Conservation (phyloP, 2,888 invertebrate genomes). For the Nowickia ferox region DNA sequence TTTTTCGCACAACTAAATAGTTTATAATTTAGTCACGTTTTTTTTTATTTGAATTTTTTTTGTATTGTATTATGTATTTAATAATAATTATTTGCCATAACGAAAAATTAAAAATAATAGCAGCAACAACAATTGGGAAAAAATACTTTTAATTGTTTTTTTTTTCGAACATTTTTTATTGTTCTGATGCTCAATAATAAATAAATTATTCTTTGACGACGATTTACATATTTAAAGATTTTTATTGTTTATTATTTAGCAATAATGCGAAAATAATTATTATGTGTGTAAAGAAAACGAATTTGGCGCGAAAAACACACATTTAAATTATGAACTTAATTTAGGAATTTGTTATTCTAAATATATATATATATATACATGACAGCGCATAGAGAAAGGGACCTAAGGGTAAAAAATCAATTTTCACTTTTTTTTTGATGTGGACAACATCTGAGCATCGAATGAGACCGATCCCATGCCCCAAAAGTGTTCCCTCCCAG, state of each 20-base stretch:
- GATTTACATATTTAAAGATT: conserved; percentile 28
- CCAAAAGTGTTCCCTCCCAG: too few species aligned
- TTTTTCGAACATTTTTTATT: conserved; percentile 25
- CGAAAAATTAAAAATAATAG: conserved; percentile 15
- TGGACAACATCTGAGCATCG: too few species aligned
- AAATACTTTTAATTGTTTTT: conserved; percentile 47
- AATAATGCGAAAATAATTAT: conserved; percentile 48
- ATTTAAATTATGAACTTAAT: neutral
- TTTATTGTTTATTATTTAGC: neutral
- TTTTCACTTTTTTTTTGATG: too few species aligned
- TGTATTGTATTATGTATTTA: conserved; percentile 10
- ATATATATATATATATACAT: too few species aligned
- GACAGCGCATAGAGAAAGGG: too few species aligned
- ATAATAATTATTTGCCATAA: conserved; percentile 33
- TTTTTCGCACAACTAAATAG: conserved; percentile 1
- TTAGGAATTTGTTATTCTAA: neutral
- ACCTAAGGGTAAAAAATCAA: too few species aligned
- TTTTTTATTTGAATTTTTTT: conserved; percentile 47
- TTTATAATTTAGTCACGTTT: conserved; percentile 69
- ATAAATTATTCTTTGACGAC: conserved; percentile 25
- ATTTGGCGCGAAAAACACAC: conserved; percentile 16
- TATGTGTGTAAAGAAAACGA: conserved; percentile 21
- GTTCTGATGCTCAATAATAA: conserved; percentile 35
- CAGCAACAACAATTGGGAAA: conserved; percentile 23
- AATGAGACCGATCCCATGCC: too few species aligned